Conservation (phyloP, 2,113 vertebrate genomes). For the Chascanopsetta lugubris region DNA sequence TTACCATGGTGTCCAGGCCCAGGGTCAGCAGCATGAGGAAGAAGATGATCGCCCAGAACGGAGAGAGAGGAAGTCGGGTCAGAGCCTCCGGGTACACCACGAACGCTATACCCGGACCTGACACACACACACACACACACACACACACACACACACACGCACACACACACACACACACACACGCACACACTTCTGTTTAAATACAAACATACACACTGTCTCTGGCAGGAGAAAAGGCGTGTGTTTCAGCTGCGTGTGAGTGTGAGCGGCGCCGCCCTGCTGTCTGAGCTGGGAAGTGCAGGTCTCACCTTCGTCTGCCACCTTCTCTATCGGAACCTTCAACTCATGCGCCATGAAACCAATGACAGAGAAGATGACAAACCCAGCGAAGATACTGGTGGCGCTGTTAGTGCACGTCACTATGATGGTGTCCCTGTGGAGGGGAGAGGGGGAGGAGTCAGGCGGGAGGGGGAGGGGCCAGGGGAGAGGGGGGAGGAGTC, state of each 20-base stretch:
- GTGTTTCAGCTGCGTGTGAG: conserved; percentile 22
- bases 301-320: conserved; percentile 96
- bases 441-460: conserved; percentile 26
- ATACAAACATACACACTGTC: too few relatives aligned
- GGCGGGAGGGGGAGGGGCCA: conserved; percentile 18
- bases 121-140: conserved; percentile 39
- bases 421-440: conserved; percentile 92
- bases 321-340: conserved; percentile 95
- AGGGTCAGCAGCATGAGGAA: conserved; percentile 99
- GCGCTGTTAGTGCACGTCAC: conserved; percentile 98
- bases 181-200: not conserved
- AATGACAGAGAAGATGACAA: conserved; percentile 99
- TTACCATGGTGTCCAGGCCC: conserved; percentile 98
- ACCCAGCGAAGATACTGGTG: conserved; percentile 98
- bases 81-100: conserved; percentile 98
- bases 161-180: not conserved
- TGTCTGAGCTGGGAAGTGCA: not conserved
- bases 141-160: conserved; percentile 16
- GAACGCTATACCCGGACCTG: conserved; percentile 97
- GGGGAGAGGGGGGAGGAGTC: not conserved
- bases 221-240: too few relatives aligned
- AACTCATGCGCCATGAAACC: conserved; percentile 99
- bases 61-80: conserved; percentile 94
- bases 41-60: conserved; percentile 99
- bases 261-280: not conserved